Evolutionary conservation across 2,797 vertebrate genomes (phyloP).

Genomic region (Podarcis siculus): DNA sequence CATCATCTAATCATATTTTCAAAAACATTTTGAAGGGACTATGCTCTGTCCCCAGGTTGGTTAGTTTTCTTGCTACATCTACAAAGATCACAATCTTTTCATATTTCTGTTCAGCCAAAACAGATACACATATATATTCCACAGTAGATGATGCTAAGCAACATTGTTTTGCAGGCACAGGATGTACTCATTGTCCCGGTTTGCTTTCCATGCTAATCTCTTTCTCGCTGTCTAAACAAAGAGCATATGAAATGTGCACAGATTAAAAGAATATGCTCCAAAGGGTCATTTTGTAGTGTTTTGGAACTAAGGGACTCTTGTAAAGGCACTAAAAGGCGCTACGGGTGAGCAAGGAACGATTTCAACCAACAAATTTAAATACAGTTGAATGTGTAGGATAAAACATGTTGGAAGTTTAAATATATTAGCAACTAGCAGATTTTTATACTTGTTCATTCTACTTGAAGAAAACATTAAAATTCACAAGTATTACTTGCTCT

Average conservation of each 20-base stretch:
- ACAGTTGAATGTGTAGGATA: background rate
- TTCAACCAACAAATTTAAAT: background rate
- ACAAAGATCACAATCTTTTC: conserved; percentile 65
- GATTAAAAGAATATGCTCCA: conserved; percentile 53
- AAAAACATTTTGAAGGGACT: conserved; percentile 64
- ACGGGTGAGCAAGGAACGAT: background rate
- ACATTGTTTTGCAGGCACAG: conserved; percentile 69
- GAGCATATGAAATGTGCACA: conserved; percentile 57
- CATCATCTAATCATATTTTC: conserved; percentile 76
- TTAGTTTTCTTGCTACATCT: conserved; percentile 59
- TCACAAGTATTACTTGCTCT: conserved; percentile 28
- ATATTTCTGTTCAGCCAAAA: conserved; percentile 67
- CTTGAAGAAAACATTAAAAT: conserved; percentile 54
- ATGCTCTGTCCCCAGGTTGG: conserved; percentile 60
- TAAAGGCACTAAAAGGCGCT: background rate
- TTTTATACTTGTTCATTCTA: conserved; percentile 48
- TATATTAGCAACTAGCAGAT: conserved; percentile 40
- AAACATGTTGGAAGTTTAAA: background rate
- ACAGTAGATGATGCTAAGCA: conserved; percentile 75
- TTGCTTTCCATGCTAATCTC: conserved; percentile 60
- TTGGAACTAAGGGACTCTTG: conserved; percentile 15
- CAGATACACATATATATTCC: conserved; percentile 57
- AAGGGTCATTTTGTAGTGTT: conserved; percentile 19
- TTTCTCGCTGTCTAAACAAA: conserved; percentile 41
- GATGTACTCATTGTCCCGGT: conserved; percentile 59